Percentiles rank a stretch among this genome's conserved stretches.
Conservation (phyloP, 2,113 vertebrate species). For the Mesoclemmys tuberculata region DNA sequence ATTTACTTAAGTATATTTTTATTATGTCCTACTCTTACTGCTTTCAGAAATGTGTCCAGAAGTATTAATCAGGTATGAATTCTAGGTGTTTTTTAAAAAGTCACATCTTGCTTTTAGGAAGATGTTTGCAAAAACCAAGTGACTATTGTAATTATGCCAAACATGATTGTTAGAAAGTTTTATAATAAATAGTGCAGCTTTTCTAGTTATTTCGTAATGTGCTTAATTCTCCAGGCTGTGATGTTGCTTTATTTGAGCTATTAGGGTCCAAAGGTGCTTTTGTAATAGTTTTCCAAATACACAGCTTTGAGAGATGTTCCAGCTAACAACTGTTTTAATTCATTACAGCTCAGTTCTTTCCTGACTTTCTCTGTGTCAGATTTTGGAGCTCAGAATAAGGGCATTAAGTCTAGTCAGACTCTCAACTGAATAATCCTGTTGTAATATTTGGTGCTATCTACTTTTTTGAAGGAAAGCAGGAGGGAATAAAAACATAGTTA, state of each 20-base stretch:
- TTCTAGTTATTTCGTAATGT: neutral
- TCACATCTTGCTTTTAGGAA: neutral
- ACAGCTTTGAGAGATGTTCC: neutral
- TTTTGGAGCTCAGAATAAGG: neutral
- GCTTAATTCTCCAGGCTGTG: neutral
- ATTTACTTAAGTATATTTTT: constrained; percentile 11
- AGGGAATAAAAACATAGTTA: too few relatives aligned
- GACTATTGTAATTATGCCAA: neutral
- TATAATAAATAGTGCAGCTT: neutral
- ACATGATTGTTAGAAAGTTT: neutral
- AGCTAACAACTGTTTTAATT: neutral
- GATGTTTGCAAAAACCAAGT: neutral
- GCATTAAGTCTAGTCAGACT: neutral
- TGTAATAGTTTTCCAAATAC: neutral
- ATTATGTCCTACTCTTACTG: neutral
- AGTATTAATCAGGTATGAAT: neutral
- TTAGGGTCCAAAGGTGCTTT: neutral
- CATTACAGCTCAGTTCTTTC: neutral
- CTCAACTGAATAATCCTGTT: neutral
- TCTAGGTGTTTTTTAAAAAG: neutral
- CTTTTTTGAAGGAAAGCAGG: neutral
- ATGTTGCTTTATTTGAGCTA: neutral
- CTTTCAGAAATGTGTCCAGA: neutral
- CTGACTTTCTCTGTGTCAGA: neutral
- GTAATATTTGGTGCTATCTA: neutral